Evolutionary conservation across 1,140 invertebrate species (phyloP), one percentile per base, ranked within the genome.

Genomic region (Ips typographus): DNA sequence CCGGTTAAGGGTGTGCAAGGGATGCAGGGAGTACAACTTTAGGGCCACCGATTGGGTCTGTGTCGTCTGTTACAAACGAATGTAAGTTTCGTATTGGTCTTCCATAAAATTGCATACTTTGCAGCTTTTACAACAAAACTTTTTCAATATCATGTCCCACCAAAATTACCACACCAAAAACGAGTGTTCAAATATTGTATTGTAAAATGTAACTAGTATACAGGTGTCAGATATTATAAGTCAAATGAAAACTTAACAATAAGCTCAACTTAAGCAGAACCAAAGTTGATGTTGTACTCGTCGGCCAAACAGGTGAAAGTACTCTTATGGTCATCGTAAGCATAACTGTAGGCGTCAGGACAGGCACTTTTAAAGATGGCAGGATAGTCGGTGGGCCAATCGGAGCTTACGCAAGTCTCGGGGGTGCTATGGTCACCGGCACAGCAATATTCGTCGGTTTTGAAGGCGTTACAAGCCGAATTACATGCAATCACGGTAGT

Each of bases 1-100:
- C 80, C 84, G 87, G 71, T 82, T 88, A 76, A 84, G 87, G 72
- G 89, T 92, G 40, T 92, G 90, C 82, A 90, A 91, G 78, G 85
- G 85, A 74, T 92, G 91, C 78, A 84, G 90, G 52, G 86, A 89
- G 75, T 86, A 87, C 73, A 83, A 83, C 39, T 82, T 81, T 49
- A 79, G 80, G 68, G 83, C 83, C 63, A 84, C 85, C 61, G 87
- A 91, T 75, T 92, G 90, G 90, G 83, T 91, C 57, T 92, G 91
- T 79, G 83, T 85, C 62, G 85, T 90, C 72, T 92, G 90, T 80
- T 84, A 89, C 77, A 91, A 90, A 81, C 86, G 89, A 80, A 86
- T 88, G 90, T 91, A 82, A 90, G 89, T 87, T 6, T 58, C 40
- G 0, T 40, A 47, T 56, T 56, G n/a, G n/a, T n/a, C n/a, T n/a